Evolutionary conservation across 2,113 vertebrate genomes (phyloP), one percentile per base, ranked within the genome.

Genomic region (Entomyzon cyanotis): DNA sequence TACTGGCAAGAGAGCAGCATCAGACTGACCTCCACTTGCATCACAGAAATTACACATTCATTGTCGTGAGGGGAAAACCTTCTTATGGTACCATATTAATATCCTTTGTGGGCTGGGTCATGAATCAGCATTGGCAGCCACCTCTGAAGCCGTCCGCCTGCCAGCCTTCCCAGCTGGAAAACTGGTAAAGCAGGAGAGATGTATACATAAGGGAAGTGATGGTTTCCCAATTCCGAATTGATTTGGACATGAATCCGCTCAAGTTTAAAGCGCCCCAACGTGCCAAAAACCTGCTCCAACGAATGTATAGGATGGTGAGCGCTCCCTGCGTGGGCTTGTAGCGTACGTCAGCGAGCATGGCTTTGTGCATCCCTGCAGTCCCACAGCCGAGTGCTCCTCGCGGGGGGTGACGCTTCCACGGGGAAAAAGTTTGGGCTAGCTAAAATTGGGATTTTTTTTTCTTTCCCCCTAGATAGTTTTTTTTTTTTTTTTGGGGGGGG

Each of bases 121-220:
- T 89, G 93, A 97, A 97, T 97, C 94, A 98, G 96, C 89, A 95
- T 75, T 94, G 95, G 94, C 95, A 95, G 81, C 65, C 19, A 28
- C 74, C 78, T 80, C 90, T 50, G 53, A 73, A 93, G 85, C 84
- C 70, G 93, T 62, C 78, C 44, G 82, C 81, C 93, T 97, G 94
- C 90, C 96, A 97, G 87, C 93, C 97, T 95, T 96, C 90, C 96
- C 96, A 97, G 96, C 96, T 97, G 97, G 95, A 93, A 95, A 87
- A 94, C 84, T 49, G 89, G 92, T 97, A 91, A 89, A 0, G 8
- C 88, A 14, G 53, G 64, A 83, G 94, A 92, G 68, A 84, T 13
- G 93, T 31, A 80, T 62, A 49, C 85, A 83, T 44, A 94, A 77
- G 79, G 91, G 85, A 96, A 93, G 91, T 19, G 56, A 96, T 63